Evolutionary conservation across 2,113 vertebrate species (phyloP), one percentile per base, ranked within the genome.

Genomic region (Hippocampus guttulatus): DNA sequence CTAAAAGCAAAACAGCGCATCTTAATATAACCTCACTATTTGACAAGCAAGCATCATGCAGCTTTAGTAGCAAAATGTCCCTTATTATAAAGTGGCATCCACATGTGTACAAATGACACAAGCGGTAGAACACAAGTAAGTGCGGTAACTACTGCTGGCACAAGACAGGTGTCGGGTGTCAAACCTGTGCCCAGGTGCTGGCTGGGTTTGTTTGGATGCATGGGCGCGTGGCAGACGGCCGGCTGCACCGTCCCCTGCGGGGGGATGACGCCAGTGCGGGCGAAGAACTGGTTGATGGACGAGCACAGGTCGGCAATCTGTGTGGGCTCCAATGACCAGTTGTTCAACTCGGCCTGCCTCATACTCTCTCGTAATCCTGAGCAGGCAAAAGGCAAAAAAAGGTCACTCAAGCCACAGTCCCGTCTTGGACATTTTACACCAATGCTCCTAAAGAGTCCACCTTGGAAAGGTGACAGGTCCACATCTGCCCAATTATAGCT

Each of bases 401-500:
- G 85, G 81, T 88, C 77, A 85, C 67, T 76, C 76, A 82, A 85
- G 25, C 23, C 64, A 15, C 11, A 23, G n/a, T 8, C 2, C 11
- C 0, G 45, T 38, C 55, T 14, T 38, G 23, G 12, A 8, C 67
- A 62, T 47, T 68, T 2, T 9, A 67, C 51, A 77, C 55, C 33
- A 41, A 71, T 14, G 67, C 40, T 73, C 47, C 70, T 65, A 54
- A 45, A 76, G 84, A 75, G 40, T 27, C 78, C 58, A 95, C 95
- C 95, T 95, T 96, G 95, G 68, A 94, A 96, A 82, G 95, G 95
- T 80, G 95, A 95, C 85, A 96, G 94, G 84, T 96, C 95, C 78
- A 96, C 95, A 79, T 96, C 94, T 67, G 95, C 93, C 95, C 95
- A 96, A 90, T 96, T 96, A 90, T 94, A 95, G 92, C 94, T 96